A percentile compares a stretch with the other conserved stretches of the same genome.
These are phyloP conservation scores for Acestrorhynchus altus DNA, from an alignment of 2,797 vertebrate species.

Conservation along the genomic window DNA sequence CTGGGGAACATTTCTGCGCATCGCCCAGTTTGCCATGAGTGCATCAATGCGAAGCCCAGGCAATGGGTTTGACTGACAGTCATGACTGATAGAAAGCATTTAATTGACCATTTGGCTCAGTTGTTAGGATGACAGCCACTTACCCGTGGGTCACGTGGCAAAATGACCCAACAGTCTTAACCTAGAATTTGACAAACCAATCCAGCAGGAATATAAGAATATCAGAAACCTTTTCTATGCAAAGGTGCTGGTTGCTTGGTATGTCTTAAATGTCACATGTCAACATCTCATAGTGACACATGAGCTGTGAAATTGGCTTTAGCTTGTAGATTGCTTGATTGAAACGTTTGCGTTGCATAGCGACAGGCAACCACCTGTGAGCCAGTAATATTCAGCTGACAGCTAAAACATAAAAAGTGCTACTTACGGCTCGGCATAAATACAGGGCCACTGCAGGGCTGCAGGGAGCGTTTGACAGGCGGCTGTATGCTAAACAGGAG, in stretches of 20 bases:
- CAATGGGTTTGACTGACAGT: no score
- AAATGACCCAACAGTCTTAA: no score
- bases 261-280: neutral
- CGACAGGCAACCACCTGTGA: neutral
- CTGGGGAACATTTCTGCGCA: no score
- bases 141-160: no score
- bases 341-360: neutral
- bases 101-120: no score
- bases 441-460: neutral
- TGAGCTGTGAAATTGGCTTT: constrained; percentile 4
- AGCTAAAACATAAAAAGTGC: constrained; percentile 7
- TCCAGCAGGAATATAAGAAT: no score
- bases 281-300: neutral
- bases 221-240: neutral
- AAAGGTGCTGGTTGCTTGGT: neutral
- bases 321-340: neutral
- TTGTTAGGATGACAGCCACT: no score
- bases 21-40: no score
- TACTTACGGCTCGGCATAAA: constrained; percentile 7
- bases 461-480: neutral
- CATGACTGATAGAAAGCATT: no score
- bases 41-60: no score
- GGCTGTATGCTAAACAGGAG: constrained; percentile 3
- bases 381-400: constrained; percentile 19
- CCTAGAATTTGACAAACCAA: no score